Percentiles rank a stretch among this genome's conserved stretches.
These are phyloP conservation scores for Trinorchestia longiramus DNA, from an alignment of 1,140 invertebrate genomes.

Conservation along the genomic window DNA sequence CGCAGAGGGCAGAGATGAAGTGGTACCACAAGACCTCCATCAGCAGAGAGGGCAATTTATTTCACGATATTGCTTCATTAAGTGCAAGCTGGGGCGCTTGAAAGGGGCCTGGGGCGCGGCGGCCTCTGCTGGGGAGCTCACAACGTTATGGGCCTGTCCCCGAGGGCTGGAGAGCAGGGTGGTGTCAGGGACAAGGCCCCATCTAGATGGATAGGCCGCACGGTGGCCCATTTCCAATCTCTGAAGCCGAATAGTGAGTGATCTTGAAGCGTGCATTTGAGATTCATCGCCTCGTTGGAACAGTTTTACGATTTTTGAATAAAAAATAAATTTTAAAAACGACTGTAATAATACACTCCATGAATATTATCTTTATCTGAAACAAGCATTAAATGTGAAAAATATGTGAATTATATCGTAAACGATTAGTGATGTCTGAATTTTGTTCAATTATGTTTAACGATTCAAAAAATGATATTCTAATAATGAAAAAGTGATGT, in stretches of 20 bases:
- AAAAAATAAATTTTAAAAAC: not conserved
- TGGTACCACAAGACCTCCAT: conserved; percentile 11
- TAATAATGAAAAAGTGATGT: not conserved
- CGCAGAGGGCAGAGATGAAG: not conserved
- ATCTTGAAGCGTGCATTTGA: too few relatives aligned
- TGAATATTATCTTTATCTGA: not conserved
- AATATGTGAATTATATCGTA: not conserved
- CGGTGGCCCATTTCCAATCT: not conserved
- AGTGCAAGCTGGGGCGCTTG: conserved; percentile 25
- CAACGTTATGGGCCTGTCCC: not conserved
- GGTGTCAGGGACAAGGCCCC: not conserved
- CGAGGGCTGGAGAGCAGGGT: not conserved
- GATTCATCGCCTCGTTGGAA: not conserved
- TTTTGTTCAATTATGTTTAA: not conserved
- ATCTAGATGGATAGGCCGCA: not conserved
- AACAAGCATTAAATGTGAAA: not conserved
- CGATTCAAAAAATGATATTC: not conserved
- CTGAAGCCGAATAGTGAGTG: not conserved
- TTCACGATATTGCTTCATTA: conserved; percentile 53
- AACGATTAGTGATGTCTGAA: not conserved
- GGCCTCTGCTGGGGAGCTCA: not conserved
- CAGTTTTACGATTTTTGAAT: not conserved
- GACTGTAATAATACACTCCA: not conserved
- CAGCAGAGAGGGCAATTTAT: conserved; percentile 40
- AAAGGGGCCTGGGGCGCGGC: conserved; percentile 3